These are phyloP conservation scores for Drosophila colorata DNA, from an alignment of 2,888 invertebrate genomes.

Conservation along the genomic window DNA sequence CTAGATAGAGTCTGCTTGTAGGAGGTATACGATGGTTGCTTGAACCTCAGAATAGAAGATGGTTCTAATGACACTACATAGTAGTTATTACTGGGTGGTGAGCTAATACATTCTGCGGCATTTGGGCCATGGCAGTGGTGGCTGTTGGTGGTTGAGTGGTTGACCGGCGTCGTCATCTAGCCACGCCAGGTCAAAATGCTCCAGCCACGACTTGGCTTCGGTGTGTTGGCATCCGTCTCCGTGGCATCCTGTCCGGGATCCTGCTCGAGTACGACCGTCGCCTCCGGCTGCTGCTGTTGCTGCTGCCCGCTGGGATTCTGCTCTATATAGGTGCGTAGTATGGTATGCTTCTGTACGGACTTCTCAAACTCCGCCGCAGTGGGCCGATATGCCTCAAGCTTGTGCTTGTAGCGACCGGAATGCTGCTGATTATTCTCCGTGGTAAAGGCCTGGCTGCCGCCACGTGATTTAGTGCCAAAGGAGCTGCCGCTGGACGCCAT, in stretches of 20 bases:
- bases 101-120: conserved; percentile 79
- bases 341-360: conserved; percentile 80
- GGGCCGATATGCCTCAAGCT: conserved; percentile 80
- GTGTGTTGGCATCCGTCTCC: conserved; percentile 37
- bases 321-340: conserved; percentile 79
- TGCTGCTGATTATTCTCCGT: conserved; percentile 65
- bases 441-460: conserved; percentile 73
- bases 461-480: conserved; percentile 68
- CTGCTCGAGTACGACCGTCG: conserved; percentile 65
- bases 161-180: conserved; percentile 32
- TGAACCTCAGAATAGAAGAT: conserved; percentile 50
- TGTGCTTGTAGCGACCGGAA: conserved; percentile 68
- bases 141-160: not conserved
- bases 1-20: conserved; percentile 16
- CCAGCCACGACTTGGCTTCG: conserved; percentile 77
- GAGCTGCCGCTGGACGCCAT: conserved; percentile 63
- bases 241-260: conserved; percentile 49
- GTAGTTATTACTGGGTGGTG: conserved; percentile 80
- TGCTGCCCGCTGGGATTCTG: conserved; percentile 42
- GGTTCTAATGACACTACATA: conserved; percentile 81
- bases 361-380: conserved; percentile 78
- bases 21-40: conserved; percentile 16
- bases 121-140: conserved; percentile 27
- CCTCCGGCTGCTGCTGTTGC: conserved; percentile 28
- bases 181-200: conserved; percentile 83